Base-by-base conservation (phyloP, 1,140 invertebrate species). In the Saccostrea echinata region DNA sequence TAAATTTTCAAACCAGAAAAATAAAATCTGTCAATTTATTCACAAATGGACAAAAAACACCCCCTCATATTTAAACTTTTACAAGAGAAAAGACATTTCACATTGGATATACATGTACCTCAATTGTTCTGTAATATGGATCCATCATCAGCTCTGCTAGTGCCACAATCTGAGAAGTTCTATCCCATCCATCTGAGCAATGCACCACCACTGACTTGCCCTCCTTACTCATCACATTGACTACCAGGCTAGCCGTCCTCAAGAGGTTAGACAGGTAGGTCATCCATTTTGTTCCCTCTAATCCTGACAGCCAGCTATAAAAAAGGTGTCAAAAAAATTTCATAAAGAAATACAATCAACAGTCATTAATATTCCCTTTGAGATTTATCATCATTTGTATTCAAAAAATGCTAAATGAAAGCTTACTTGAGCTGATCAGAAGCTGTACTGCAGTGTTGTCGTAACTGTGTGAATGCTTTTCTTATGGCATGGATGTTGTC, bases 171-270 rank as follows among this genome's bases (percentile, higher is more conserved):
- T 99, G 98, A 11, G 98, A 97, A 68, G 98, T 99, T 89, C 98
- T 96, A 95, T 99, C 98, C 98, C 98, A 99, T 11, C 98, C 98
- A 95, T 99, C 98, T 3, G 97, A 98, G 95, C 98, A 99, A 94
- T 99, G 98, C 0, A 99, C 98, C 84, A 99, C 95, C 57, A 98
- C 98, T 16, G 94, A 92, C 53, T 91, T 84, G 12, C 85, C 91
- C 76, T 94, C 97, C 52, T 96, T 96, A 90, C 97, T 97, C 64
- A 98, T 97, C 0, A 97, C 97, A 84, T 97, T 97, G 0, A 97
- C 97, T 33, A 98, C 97, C 8, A 97, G 96, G 33, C 97, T 96
- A 1, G 98, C 97, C 35, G 98, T 97, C 87, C 97, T 96, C 87
- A 98, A 93, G 52, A 99, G 95, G 11, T 97, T 97, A 12, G 97